Evolutionary conservation across 2,888 invertebrate species (phyloP).

Genomic region (Trichacis sp.): DNA sequence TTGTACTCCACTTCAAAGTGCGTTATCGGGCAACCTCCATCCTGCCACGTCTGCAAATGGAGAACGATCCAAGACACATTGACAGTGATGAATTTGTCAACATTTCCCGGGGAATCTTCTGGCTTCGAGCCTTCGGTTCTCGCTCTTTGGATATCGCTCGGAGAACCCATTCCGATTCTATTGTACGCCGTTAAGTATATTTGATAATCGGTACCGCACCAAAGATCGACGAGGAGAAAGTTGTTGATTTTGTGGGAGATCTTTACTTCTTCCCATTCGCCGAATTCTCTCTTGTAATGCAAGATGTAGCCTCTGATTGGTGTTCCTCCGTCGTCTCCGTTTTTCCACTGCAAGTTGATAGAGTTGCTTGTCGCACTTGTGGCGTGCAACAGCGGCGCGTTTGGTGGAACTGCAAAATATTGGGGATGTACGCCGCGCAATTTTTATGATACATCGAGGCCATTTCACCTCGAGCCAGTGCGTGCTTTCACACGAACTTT

Average conservation of each 20-base stretch:
- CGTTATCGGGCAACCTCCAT: constrained; percentile 88
- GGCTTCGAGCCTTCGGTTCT: constrained; percentile 69
- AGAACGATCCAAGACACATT: constrained; percentile 89
- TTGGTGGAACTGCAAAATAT: constrained; percentile 82
- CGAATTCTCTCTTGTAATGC: constrained; percentile 89
- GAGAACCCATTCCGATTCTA: constrained; percentile 88
- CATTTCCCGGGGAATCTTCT: constrained; percentile 61
- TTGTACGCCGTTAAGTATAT: constrained; percentile 92
- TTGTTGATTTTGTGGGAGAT: constrained; percentile 85
- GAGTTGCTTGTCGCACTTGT: constrained; percentile 87
- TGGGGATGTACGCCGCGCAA: no score
- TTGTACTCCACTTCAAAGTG: constrained; percentile 86
- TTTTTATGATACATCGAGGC: no score
- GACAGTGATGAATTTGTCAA: constrained; percentile 73
- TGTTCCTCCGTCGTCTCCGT: constrained; percentile 82
- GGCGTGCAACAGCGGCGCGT: constrained; percentile 84
- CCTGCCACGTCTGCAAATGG: constrained; percentile 90
- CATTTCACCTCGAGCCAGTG: no score
- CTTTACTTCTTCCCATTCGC: constrained; percentile 92
- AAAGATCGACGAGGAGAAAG: constrained; percentile 83
- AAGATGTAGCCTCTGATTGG: constrained; percentile 81
- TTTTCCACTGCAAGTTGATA: constrained; percentile 84
- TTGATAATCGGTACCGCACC: constrained; percentile 90
- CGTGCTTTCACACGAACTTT: no score
- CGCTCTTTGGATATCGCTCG: constrained; percentile 89